Percentiles rank a stretch among this genome's conserved stretches.
phyloP scores from a whole-genome alignment of 2,888 invertebrate genomes.

The Netelia melanura region DNA sequence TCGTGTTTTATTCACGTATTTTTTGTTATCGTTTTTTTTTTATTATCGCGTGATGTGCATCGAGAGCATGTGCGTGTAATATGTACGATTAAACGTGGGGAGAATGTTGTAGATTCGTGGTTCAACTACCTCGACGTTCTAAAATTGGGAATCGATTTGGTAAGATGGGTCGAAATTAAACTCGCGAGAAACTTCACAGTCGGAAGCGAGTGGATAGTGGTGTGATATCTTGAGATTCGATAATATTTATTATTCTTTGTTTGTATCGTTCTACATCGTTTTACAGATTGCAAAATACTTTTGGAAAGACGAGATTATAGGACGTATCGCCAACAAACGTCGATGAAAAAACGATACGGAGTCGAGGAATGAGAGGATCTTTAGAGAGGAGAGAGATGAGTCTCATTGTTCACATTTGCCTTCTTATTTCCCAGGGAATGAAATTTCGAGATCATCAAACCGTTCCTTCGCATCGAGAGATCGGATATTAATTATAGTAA shows the following conservation, averaged over 20 bases:
- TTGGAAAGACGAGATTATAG: background rate
- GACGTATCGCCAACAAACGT: background rate
- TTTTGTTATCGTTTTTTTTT: background rate
- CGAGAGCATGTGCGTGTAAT: background rate
- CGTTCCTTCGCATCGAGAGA: background rate
- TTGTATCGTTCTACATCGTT: background rate
- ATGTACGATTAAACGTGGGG: background rate
- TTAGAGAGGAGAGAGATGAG: background rate
- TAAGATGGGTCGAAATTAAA: constrained; percentile 45
- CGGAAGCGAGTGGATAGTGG: constrained; percentile 10
- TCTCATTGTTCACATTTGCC: background rate
- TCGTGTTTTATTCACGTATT: background rate
- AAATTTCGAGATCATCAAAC: background rate
- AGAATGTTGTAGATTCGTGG: constrained; percentile 6
- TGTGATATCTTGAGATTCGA: constrained; percentile 25
- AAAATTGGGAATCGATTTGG: constrained; percentile 55
- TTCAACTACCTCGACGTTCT: constrained; percentile 54
- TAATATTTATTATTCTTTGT: constrained; percentile 18
- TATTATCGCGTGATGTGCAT: constrained; percentile 20
- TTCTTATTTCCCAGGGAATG: background rate
- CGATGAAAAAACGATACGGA: background rate
- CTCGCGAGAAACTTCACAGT: background rate
- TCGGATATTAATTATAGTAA: background rate
- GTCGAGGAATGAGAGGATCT: background rate
- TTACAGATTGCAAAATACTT: background rate